These are phyloP conservation scores for Lucilia sericata DNA, from an alignment of 1,140 invertebrate genomes.

Conservation along the genomic window DNA sequence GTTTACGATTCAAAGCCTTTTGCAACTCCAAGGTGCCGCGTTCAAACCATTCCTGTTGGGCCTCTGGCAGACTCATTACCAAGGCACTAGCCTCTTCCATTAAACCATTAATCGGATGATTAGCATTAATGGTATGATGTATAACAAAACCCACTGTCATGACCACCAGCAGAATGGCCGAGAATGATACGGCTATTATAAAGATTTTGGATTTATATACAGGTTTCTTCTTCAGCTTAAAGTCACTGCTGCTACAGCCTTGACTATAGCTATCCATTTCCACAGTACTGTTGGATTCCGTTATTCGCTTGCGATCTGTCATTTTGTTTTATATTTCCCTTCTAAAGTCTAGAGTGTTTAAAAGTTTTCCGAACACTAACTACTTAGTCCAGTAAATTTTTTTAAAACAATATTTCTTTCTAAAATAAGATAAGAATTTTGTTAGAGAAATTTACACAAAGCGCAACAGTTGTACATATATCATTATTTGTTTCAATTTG, in stretches of 20 bases:
- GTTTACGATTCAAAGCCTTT: constrained; percentile 72
- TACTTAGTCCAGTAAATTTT: no score
- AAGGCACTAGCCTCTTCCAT: constrained; percentile 48
- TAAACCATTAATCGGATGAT: not conserved
- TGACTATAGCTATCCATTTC: constrained; percentile 59
- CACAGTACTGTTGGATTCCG: constrained; percentile 43
- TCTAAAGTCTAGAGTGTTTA: not conserved
- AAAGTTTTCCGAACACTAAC: not conserved
- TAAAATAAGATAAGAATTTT: no score
- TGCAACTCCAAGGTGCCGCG: constrained; percentile 71
- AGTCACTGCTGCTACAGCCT: constrained; percentile 21
- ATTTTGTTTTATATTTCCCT: no score
- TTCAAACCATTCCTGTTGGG: constrained; percentile 62
- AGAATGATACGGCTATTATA: constrained; percentile 59
- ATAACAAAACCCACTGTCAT: constrained; percentile 64
- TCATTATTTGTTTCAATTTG: no score
- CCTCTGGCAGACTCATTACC: constrained; percentile 55
- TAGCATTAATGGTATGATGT: constrained; percentile 55
- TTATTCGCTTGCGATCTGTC: constrained; percentile 1
- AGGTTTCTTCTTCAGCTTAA: constrained; percentile 48
- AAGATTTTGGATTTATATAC: constrained; percentile 64
- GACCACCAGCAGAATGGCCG: constrained; percentile 55
- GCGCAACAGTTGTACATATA: no score
- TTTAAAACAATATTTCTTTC: no score
- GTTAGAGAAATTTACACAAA: no score